These are phyloP conservation scores for Erethizon dorsatum DNA, from an alignment of 2,797 vertebrate genomes.

Conservation along the genomic window DNA sequence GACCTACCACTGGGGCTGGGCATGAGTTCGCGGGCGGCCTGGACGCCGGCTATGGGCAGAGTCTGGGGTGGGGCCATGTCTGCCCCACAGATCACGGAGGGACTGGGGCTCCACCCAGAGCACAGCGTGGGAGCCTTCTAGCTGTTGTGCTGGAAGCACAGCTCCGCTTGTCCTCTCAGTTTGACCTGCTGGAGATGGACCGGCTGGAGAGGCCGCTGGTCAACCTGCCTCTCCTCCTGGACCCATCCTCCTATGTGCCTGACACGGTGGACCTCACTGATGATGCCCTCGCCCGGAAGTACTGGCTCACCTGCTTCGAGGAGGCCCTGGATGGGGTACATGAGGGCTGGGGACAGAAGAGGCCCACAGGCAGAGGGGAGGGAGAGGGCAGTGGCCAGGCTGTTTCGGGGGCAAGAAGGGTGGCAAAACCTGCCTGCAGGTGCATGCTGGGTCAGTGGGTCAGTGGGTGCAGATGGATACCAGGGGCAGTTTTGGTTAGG, in stretches of 20 bases:
- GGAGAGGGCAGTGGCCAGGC: neutral
- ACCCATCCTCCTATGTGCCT: slow-evolving; percentile 96
- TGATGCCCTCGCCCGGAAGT: slow-evolving; percentile 96
- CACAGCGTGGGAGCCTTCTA: rapidly evolving
- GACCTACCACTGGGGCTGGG: neutral
- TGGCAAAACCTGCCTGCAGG: neutral
- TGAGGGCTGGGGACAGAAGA: neutral
- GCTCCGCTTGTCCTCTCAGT: slow-evolving; percentile 88
- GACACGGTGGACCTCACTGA: slow-evolving; percentile 98
- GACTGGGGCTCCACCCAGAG: neutral
- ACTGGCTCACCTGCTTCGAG: slow-evolving; percentile 99
- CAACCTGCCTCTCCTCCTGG: slow-evolving; percentile 96
- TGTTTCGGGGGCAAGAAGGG: neutral
- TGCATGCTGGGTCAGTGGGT: too few relatives aligned
- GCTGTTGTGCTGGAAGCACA: neutral
- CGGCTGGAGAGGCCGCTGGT: slow-evolving; percentile 97
- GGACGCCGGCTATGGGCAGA: neutral
- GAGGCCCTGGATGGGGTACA: slow-evolving; percentile 97
- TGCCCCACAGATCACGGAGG: neutral
- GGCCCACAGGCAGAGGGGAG: neutral
- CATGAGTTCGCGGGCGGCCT: neutral
- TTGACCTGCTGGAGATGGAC: slow-evolving; percentile 99
- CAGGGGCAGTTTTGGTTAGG: rapidly evolving
- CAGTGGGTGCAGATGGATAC: neutral
- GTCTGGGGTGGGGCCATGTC: too few relatives aligned